Percentiles rank a stretch among this genome's conserved stretches.
Evolutionary conservation across 2,113 vertebrate genomes (phyloP).

Genomic region (Pagrus major): DNA sequence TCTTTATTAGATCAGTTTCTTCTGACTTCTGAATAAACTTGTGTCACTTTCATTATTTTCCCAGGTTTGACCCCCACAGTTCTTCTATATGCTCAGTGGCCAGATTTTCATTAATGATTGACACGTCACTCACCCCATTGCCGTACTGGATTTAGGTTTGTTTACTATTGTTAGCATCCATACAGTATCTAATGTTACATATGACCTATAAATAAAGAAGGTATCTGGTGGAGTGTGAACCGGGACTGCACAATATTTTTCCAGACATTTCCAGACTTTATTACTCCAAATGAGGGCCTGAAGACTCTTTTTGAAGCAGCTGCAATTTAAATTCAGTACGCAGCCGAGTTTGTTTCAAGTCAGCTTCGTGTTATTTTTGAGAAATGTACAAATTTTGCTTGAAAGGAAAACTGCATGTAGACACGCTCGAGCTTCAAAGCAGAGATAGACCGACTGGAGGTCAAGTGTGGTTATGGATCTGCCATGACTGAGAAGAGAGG

Average conservation of each 20-base stretch:
- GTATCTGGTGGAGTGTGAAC: background rate
- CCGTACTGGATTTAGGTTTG: background rate
- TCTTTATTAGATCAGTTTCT: background rate
- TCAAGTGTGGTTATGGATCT: conserved; percentile 21
- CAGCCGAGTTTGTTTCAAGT: conserved; percentile 11
- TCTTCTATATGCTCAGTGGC: background rate
- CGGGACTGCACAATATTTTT: background rate
- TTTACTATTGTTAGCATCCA: background rate
- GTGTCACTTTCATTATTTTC: background rate
- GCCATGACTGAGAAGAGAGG: background rate
- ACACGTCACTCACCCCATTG: background rate
- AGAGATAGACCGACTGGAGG: background rate
- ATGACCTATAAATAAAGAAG: background rate
- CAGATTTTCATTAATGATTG: background rate
- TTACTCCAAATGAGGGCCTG: conserved; percentile 10
- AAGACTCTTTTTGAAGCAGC: conserved; percentile 9
- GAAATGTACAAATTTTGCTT: background rate
- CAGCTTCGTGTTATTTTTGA: conserved; percentile 7
- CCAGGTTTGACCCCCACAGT: background rate
- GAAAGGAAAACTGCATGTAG: background rate
- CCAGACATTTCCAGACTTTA: conserved; percentile 3
- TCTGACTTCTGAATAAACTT: background rate
- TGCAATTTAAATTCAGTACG: conserved; percentile 6
- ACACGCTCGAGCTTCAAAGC: conserved; percentile 1
- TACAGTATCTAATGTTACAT: background rate